Percentiles rank a stretch among this genome's conserved stretches.
Evolutionary conservation across 2,113 vertebrate genomes (phyloP).

Genomic region (Gambusia affinis): DNA sequence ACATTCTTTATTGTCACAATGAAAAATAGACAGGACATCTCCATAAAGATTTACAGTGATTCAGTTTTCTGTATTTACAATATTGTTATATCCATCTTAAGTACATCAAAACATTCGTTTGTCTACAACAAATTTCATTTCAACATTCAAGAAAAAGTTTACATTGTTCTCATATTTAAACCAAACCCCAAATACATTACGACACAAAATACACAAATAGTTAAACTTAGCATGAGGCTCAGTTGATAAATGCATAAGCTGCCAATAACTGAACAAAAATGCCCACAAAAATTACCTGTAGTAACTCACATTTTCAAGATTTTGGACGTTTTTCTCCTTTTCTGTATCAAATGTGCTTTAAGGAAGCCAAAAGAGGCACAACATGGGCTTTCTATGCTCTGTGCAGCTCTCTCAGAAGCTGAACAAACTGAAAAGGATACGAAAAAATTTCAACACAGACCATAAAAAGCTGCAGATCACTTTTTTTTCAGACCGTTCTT

Average conservation of each 20-base stretch:
- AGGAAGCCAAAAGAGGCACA: neutral
- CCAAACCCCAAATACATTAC: slow-evolving; percentile 54
- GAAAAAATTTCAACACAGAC: neutral
- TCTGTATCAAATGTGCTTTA: slow-evolving; percentile 26
- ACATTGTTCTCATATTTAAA: slow-evolving; percentile 57
- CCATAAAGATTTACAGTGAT: slow-evolving; percentile 40
- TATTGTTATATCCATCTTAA: slow-evolving; percentile 6
- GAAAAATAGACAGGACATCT: slow-evolving; percentile 76
- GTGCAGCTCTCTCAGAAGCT: neutral
- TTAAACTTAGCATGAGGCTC: slow-evolving; percentile 21
- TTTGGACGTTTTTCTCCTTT: slow-evolving; percentile 20
- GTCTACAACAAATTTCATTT: slow-evolving; percentile 45
- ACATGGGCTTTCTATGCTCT: neutral
- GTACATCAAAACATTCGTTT: slow-evolving; percentile 48
- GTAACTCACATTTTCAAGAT: neutral
- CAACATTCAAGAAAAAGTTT: slow-evolving; percentile 42
- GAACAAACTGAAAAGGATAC: neutral
- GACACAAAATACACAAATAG: slow-evolving; percentile 31
- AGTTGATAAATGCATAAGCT: slow-evolving; percentile 21
- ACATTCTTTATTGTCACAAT: slow-evolving; percentile 80
- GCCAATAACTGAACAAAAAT: slow-evolving; percentile 6
- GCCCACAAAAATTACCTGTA: neutral
- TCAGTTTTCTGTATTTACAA: slow-evolving; percentile 32
- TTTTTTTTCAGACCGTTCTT: neutral
- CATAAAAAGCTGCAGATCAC: neutral